Base-by-base conservation (phyloP, 2,113 vertebrate genomes). In the Corvus moneduloides region DNA sequence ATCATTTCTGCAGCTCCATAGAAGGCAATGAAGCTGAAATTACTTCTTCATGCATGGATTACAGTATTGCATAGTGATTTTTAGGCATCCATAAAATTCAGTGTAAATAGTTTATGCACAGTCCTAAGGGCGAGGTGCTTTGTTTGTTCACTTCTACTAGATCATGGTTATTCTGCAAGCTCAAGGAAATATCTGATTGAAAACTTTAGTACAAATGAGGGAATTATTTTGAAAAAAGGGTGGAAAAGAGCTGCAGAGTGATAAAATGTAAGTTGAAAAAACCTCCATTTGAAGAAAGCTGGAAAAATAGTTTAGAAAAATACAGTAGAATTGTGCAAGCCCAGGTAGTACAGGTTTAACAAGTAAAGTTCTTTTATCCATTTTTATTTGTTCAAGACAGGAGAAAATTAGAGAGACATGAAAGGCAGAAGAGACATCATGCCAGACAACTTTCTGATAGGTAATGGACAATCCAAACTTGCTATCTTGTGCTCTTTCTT, bases 11-110 rank as follows among this genome's bases (percentile, higher is more conserved):
- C 79, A 91, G 51, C 91, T 90, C 84, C 46, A 17, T 33, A 72
- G 84, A 93, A 85, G 75, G 93, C 82, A 93, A 44, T 39, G 81
- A 85, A 91, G 75, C 76, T 91, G 89, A 90, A 95, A 90, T 88
- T 74, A 88, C 63, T 66, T 85, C 63, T 91, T 94, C 87, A 74
- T 83, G 82, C 84, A 84, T 73, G 84, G 89, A 83, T 90, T 93
- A 68, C 11, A 3, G 62, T 61, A 69, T 54, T 87, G 55, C 51
- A 0, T 24, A 66, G 78, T 91, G 71, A 89, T 76, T 96, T 93
- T 83, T 83, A 66, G 74, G 87, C 78, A 89, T 85, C 67, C 72
- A 85, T 89, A 87, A 96, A 95, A 87, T 66, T 78, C 71, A 80
- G 37, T 62, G 28, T 69, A 87, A 94, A 78, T 85, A 87, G 62